These are phyloP conservation scores for Eptesicus fuscus DNA, from an alignment of 2,113 vertebrate species.

Conservation along the genomic window DNA sequence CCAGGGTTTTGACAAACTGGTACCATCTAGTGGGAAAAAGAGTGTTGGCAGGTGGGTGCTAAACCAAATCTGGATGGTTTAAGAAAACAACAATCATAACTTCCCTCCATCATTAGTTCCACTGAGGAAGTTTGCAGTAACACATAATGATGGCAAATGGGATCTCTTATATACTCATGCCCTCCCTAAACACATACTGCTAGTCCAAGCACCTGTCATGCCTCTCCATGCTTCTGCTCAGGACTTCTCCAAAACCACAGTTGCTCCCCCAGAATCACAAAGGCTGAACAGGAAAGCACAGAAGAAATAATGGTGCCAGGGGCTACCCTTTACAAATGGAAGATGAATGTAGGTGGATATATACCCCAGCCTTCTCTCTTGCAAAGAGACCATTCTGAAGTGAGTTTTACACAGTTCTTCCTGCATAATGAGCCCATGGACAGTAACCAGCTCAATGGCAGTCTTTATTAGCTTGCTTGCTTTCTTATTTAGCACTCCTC, in stretches of 20 bases:
- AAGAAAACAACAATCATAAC: background rate
- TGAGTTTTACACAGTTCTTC: background rate
- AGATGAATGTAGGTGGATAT: background rate
- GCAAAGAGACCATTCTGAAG: background rate
- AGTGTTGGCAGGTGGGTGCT: background rate
- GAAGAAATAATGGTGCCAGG: background rate
- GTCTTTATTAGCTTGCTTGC: background rate
- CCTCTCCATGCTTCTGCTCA: background rate
- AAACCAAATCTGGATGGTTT: background rate
- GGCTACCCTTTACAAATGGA: background rate
- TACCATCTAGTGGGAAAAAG: conserved; percentile 51
- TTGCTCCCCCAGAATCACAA: background rate
- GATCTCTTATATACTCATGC: background rate
- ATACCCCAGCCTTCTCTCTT: background rate
- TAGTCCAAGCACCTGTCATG: background rate
- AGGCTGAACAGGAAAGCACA: background rate
- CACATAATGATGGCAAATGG: background rate
- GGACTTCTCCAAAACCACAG: background rate
- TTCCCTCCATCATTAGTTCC: background rate
- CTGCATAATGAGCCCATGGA: background rate
- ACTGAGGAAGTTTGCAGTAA: background rate
- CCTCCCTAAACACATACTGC: no score
- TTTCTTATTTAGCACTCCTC: background rate
- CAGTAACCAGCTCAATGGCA: background rate
- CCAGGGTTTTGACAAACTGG: conserved; percentile 29